phyloP scores from a whole-genome alignment of 1,140 invertebrate species.

The Neodiprion fabricii region DNA sequence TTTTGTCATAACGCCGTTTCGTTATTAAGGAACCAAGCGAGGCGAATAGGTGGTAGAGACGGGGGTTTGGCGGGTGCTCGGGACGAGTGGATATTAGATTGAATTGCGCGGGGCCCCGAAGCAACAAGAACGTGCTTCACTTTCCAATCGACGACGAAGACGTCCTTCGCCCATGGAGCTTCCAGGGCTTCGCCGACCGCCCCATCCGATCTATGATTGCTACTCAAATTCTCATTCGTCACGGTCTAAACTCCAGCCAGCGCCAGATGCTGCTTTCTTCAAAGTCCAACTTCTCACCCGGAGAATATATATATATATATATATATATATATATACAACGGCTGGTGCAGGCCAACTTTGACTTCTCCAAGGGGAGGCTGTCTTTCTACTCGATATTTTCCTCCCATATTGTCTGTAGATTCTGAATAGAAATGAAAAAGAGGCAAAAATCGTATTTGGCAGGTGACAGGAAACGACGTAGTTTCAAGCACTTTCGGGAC shows the following conservation, averaged over 20 bases:
- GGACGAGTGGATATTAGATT: constrained; percentile 5
- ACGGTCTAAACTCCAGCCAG: neutral
- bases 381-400: no score
- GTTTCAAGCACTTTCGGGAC: no score
- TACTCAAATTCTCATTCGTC: neutral
- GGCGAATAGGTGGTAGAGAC: neutral
- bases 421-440: no score
- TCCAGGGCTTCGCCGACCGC: neutral
- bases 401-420: no score
- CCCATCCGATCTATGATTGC: neutral
- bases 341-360: no score
- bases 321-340: no score
- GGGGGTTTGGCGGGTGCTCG: neutral
- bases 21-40: neutral
- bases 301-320: no score
- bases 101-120: neutral
- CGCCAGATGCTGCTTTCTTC: neutral
- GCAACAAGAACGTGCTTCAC: constrained; percentile 6
- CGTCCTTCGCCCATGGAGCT: neutral
- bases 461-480: no score
- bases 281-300: neutral
- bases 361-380: no score
- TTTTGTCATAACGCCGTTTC: constrained; percentile 7
- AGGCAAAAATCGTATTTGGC: no score
- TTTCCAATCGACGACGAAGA: neutral